Conservation (phyloP, 2,888 invertebrate genomes). For the Lagria hirta region DNA sequence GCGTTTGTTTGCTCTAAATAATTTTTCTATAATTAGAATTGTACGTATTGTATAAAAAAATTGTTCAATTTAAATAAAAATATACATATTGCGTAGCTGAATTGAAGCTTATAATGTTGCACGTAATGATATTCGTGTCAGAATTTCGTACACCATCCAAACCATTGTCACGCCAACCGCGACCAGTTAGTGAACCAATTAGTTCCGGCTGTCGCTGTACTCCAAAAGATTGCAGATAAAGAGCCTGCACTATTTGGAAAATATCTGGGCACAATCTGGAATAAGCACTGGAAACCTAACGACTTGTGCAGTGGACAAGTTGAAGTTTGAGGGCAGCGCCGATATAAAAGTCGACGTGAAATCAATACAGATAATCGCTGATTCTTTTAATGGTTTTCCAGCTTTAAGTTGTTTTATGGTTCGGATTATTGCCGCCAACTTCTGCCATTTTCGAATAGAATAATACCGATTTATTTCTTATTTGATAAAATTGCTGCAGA, state of each 20-base stretch:
- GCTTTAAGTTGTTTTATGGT: constrained; percentile 42
- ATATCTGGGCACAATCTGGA: constrained; percentile 29
- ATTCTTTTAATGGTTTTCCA: constrained; percentile 49
- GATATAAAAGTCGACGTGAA: constrained; percentile 46
- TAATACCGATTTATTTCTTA: constrained; percentile 28
- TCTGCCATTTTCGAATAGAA: constrained; percentile 30
- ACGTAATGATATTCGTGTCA: no score
- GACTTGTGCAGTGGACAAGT: constrained; percentile 32
- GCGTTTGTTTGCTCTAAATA: no score
- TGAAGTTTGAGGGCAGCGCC: constrained; percentile 27
- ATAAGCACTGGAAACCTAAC: constrained; percentile 35
- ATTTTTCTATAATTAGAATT: no score
- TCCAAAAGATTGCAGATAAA: constrained; percentile 20
- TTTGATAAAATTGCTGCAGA: no score
- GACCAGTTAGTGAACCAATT: constrained; percentile 18
- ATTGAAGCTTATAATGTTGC: no score
- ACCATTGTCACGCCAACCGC: constrained; percentile 7
- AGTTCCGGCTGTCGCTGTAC: constrained; percentile 16
- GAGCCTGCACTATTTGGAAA: no score
- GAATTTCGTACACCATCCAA: constrained; percentile 10
- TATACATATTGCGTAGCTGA: no score
- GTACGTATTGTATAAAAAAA: no score
- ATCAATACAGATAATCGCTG: constrained; percentile 51
- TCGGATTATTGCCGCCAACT: constrained; percentile 37
- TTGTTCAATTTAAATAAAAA: no score